These are phyloP conservation scores for Amphipoea oculea DNA, from an alignment of 2,888 invertebrate species.

Conservation along the genomic window DNA sequence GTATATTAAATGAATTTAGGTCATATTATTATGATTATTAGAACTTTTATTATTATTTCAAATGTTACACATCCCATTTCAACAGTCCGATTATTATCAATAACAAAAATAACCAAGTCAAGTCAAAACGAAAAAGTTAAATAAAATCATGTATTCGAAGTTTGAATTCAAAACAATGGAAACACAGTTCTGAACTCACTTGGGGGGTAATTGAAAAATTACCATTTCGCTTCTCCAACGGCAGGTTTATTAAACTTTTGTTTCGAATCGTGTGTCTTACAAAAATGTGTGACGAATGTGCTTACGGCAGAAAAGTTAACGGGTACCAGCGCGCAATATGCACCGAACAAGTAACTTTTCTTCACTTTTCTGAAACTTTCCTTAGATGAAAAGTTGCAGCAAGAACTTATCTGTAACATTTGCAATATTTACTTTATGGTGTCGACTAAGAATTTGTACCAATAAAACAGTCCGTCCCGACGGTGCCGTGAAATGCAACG, in stretches of 20 bases:
- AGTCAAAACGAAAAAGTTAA: slow-evolving; percentile 39
- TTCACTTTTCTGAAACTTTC: slow-evolving; percentile 18
- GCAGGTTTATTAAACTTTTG: slow-evolving; percentile 60
- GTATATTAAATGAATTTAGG: no score
- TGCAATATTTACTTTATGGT: slow-evolving; percentile 55
- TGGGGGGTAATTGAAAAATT: slow-evolving; percentile 72
- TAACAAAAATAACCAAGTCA: slow-evolving; percentile 5
- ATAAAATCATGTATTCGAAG: slow-evolving; percentile 43
- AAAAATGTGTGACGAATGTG: slow-evolving; percentile 36
- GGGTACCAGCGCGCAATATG: slow-evolving; percentile 40
- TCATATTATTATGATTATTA: no score
- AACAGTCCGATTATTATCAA: neutral
- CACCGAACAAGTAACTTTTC: slow-evolving; percentile 22
- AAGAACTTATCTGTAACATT: slow-evolving; percentile 58
- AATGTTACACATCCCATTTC: neutral
- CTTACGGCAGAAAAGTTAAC: slow-evolving; percentile 25
- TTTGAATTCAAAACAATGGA: slow-evolving; percentile 40
- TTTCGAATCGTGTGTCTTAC: slow-evolving; percentile 33
- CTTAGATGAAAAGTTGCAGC: slow-evolving; percentile 25
- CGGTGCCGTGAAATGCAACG: slow-evolving; percentile 38
- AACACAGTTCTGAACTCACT: slow-evolving; percentile 61
- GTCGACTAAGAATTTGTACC: slow-evolving; percentile 22
- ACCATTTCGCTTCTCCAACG: slow-evolving; percentile 67
- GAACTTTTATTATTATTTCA: no score
- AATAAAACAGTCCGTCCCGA: slow-evolving; percentile 26